These are phyloP conservation scores for Neuroscelio doddi DNA, from an alignment of 2,888 invertebrate genomes.

Conservation along the genomic window DNA sequence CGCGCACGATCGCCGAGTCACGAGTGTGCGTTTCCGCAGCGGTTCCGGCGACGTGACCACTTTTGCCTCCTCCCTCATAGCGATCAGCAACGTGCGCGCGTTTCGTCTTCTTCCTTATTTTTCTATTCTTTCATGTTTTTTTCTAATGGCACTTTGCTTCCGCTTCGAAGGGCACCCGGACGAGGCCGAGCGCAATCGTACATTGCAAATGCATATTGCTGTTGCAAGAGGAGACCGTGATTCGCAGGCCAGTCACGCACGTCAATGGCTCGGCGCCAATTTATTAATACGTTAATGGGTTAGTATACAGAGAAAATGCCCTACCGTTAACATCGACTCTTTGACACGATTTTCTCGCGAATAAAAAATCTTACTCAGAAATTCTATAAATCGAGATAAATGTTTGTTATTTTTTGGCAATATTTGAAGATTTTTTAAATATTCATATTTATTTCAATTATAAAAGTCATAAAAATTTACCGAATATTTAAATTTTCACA, in stretches of 20 bases:
- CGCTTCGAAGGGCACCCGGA: constrained; percentile 25
- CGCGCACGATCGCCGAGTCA: constrained; percentile 49
- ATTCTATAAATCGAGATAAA: too few species aligned
- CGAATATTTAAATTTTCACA: too few species aligned
- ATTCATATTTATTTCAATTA: background rate
- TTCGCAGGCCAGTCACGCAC: constrained; percentile 53
- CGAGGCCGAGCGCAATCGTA: constrained; percentile 49
- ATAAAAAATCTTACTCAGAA: too few species aligned
- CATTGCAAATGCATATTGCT: constrained; percentile 57
- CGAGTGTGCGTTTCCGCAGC: constrained; percentile 49
- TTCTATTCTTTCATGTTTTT: constrained; percentile 17
- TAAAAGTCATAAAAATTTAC: too few species aligned
- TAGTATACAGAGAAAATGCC: constrained; percentile 42
- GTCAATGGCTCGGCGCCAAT: constrained; percentile 51
- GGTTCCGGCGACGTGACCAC: constrained; percentile 63
- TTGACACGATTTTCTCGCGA: too few species aligned
- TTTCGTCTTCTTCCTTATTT: constrained; percentile 25
- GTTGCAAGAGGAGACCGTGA: constrained; percentile 33
- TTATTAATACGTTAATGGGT: constrained; percentile 61
- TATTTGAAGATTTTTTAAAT: background rate
- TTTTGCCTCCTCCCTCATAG: constrained; percentile 25
- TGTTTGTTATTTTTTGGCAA: background rate
- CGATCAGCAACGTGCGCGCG: constrained; percentile 41
- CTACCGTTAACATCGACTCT: constrained; percentile 4
- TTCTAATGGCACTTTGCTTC: constrained; percentile 5